phyloP scores from a whole-genome alignment of 2,797 vertebrate genomes.

The Leontocebus nigricollis region DNA sequence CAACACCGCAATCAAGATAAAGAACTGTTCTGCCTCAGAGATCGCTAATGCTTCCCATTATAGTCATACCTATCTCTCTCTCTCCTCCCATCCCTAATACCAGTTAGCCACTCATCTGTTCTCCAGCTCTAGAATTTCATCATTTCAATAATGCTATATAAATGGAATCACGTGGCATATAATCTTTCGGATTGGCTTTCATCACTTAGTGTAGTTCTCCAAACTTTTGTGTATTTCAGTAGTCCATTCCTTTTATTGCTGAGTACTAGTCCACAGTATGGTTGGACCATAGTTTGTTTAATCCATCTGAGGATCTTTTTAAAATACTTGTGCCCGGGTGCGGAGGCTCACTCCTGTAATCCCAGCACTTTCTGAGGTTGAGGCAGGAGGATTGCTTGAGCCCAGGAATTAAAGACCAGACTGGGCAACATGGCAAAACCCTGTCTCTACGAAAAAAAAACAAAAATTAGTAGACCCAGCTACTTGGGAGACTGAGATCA shows the following conservation, averaged over 20 bases:
- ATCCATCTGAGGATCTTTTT: background rate
- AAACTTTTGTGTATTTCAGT: background rate
- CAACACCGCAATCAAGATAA: background rate
- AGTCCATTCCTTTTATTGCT: background rate
- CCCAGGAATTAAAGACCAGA: too few species aligned
- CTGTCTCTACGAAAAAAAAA: too few species aligned
- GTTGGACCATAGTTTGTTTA: background rate
- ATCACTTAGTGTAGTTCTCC: background rate
- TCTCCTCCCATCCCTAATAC: rapidly evolving
- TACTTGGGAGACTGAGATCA: too few species aligned
- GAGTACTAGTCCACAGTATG: background rate
- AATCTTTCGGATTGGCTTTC: background rate
- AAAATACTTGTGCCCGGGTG: background rate
- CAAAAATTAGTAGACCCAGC: too few species aligned
- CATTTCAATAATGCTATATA: background rate
- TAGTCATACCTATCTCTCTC: background rate
- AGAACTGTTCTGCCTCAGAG: background rate
- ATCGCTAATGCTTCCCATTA: background rate
- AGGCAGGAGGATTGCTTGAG: too few species aligned
- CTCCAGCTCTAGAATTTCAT: background rate
- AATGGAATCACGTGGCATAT: background rate
- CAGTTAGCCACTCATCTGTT: background rate
- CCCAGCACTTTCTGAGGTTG: too few species aligned
- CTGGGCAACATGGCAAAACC: too few species aligned
- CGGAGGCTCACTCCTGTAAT: too few species aligned